Conservation (phyloP, 2,888 invertebrate genomes). For the Portevinia maculata region DNA sequence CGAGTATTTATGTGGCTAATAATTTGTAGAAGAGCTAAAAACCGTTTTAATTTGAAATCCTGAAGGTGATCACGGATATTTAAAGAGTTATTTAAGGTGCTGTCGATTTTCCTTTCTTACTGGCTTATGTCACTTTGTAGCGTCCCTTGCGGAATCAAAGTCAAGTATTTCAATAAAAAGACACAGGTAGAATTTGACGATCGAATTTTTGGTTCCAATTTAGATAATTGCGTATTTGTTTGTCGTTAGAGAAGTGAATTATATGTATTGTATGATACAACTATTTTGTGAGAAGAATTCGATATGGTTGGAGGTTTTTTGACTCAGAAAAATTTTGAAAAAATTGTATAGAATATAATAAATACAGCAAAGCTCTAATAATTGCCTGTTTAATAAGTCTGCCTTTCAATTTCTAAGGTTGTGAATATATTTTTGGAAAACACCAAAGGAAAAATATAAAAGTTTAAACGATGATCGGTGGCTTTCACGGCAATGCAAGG, state of each 20-base stretch:
- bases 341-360: too few relatives aligned
- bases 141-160: background rate
- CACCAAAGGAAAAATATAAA: too few relatives aligned
- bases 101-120: constrained; percentile 13
- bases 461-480: too few relatives aligned
- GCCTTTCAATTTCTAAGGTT: too few relatives aligned
- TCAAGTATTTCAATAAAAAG: background rate
- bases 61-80: constrained; percentile 54
- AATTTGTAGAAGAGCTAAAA: constrained; percentile 41
- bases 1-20: constrained; percentile 16
- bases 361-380: too few relatives aligned
- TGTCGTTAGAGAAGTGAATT: background rate
- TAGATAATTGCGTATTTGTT: constrained; percentile 17
- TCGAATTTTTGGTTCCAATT: constrained; percentile 20
- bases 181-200: constrained; percentile 45
- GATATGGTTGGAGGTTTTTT: background rate
- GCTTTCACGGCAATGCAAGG: too few relatives aligned
- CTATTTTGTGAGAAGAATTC: constrained; percentile 6
- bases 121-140: too few relatives aligned
- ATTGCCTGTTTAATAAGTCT: too few relatives aligned
- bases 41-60: constrained; percentile 60
- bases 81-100: constrained; percentile 11
- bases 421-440: too few relatives aligned
- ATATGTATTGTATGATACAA: background rate
- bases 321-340: too few relatives aligned